These are phyloP conservation scores for Alentia gelatinosa DNA, from an alignment of 2,888 invertebrate species.

Conservation along the genomic window DNA sequence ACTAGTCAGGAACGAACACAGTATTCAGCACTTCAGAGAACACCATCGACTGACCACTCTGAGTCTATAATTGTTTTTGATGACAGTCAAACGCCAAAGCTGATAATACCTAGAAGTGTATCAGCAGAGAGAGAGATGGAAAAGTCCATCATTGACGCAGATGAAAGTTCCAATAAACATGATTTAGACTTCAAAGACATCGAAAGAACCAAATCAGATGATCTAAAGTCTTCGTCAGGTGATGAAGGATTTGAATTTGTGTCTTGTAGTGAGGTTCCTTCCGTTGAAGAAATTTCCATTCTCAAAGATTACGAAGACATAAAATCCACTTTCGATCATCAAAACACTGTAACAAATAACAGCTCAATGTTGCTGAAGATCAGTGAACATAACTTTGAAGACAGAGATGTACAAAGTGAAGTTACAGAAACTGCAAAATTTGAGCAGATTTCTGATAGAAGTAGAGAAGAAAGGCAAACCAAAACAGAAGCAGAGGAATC, in stretches of 20 bases:
- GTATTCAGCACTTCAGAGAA: background rate
- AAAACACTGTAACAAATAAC: too few relatives aligned
- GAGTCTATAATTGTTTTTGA: background rate
- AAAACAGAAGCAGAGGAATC: too few relatives aligned
- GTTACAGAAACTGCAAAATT: too few relatives aligned
- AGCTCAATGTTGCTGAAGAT: background rate
- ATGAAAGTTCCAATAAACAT: too few relatives aligned
- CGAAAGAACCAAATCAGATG: background rate
- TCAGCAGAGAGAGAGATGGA: background rate
- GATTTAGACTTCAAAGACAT: background rate
- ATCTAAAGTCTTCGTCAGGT: background rate
- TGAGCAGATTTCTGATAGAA: too few relatives aligned
- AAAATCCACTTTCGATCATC: too few relatives aligned
- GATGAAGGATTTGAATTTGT: slow-evolving; percentile 4
- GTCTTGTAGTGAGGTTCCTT: background rate
- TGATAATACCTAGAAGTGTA: background rate
- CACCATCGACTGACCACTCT: background rate
- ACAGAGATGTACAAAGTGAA: background rate
- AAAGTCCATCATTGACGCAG: too few relatives aligned
- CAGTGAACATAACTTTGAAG: background rate
- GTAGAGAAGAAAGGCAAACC: too few relatives aligned
- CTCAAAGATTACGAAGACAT: too few relatives aligned
- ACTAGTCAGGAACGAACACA: background rate
- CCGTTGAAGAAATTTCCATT: background rate
- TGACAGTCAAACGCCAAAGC: background rate